Percentiles rank a stretch among this genome's conserved stretches.
These are phyloP conservation scores for Ahaetulla prasina DNA, from an alignment of 2,113 vertebrate species.

Conservation along the genomic window DNA sequence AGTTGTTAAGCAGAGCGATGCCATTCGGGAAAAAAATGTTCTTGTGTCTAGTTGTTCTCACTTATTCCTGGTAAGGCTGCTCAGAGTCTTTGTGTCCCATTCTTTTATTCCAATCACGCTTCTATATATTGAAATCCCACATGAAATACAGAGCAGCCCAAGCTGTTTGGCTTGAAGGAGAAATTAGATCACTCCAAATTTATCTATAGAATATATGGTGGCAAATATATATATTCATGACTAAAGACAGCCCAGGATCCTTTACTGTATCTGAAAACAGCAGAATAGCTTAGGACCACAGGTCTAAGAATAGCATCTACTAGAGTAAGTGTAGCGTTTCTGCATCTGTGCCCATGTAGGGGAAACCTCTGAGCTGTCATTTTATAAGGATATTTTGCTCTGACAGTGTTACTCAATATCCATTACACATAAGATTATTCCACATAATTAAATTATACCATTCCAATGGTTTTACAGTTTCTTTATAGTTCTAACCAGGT, in stretches of 20 bases:
- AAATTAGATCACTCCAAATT: neutral
- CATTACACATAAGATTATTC: neutral
- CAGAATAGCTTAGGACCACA: neutral
- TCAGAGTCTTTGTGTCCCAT: neutral
- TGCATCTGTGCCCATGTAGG: neutral
- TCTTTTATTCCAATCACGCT: neutral
- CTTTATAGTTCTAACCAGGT: neutral
- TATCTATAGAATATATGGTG: neutral
- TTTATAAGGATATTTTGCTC: neutral
- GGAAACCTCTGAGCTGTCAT: neutral
- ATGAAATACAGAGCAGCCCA: neutral
- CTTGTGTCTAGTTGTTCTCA: no score
- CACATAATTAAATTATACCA: neutral
- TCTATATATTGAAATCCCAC: neutral
- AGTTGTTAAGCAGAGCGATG: no score
- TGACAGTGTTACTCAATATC: neutral
- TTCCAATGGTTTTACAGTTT: neutral
- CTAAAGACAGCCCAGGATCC: neutral
- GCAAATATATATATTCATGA: no score
- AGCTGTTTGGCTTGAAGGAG: neutral
- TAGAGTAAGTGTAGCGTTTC: neutral
- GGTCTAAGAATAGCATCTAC: neutral
- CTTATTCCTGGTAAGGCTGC: neutral
- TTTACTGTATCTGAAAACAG: neutral
- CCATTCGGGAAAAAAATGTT: no score